Evolutionary conservation across 1,140 invertebrate species (phyloP).

Genomic region (Centruroides vittatus): DNA sequence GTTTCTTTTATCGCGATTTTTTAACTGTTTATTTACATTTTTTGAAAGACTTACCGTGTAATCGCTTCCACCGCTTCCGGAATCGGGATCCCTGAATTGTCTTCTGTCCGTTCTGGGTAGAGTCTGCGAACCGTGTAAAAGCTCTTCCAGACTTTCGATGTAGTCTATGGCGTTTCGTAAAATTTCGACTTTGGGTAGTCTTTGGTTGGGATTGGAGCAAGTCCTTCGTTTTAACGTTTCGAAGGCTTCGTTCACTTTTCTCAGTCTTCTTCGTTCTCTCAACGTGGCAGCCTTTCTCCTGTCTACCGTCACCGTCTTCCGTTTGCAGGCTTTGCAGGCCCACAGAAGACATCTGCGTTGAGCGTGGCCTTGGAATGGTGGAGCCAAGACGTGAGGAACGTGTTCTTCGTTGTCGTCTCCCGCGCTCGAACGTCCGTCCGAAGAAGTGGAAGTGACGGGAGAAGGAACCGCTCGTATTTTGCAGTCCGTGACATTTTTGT

Average conservation of each 20-base stretch:
- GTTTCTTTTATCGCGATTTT: too few species aligned
- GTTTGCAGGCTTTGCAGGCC: slow-evolving; percentile 93
- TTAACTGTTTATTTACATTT: too few species aligned
- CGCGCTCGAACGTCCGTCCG: neutral
- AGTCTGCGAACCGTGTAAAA: slow-evolving; percentile 41
- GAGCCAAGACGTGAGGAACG: slow-evolving; percentile 31
- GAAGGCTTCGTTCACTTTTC: slow-evolving; percentile 97
- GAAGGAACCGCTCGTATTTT: too few species aligned
- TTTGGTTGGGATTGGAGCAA: slow-evolving; percentile 84
- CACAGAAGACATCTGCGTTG: slow-evolving; percentile 61
- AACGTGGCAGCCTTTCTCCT: slow-evolving; percentile 91
- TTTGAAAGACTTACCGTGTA: neutral
- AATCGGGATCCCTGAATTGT: neutral
- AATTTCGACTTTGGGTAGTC: slow-evolving; percentile 94
- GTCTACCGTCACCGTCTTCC: slow-evolving; percentile 86
- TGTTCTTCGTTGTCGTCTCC: slow-evolving; percentile 21
- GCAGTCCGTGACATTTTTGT: too few species aligned
- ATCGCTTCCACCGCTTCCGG: neutral
- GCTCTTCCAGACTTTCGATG: slow-evolving; percentile 83
- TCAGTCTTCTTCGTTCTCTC: slow-evolving; percentile 71
- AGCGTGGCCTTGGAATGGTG: slow-evolving; percentile 25
- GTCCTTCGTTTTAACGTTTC: slow-evolving; percentile 84
- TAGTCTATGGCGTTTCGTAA: slow-evolving; percentile 94
- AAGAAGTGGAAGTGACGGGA: too few species aligned
- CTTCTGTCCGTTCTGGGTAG: neutral